Evolutionary conservation across 92 coral and sea anemone genomes (phyloP).

Genomic region (Epizoanthus ramosus): DNA sequence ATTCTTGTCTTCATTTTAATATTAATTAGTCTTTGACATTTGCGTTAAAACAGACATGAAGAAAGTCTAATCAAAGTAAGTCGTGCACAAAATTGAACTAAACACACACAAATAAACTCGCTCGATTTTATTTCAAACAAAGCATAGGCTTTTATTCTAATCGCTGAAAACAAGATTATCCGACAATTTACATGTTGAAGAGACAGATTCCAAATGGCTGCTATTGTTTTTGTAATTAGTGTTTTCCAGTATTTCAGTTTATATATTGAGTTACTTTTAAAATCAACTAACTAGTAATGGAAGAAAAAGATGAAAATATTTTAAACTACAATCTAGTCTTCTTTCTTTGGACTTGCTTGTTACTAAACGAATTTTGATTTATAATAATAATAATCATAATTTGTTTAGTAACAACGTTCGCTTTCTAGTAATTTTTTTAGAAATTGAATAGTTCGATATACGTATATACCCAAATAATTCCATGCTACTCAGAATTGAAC

Average conservation of each 20-base stretch:
- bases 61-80: background rate
- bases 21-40: background rate
- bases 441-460: no score
- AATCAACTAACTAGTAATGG: background rate
- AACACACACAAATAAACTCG: background rate
- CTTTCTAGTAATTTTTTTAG: background rate
- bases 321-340: background rate
- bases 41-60: background rate
- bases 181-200: conserved; percentile 11
- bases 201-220: background rate
- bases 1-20: no score
- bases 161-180: background rate
- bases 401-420: background rate
- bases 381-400: background rate
- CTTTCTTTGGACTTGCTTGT: background rate
- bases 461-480: background rate
- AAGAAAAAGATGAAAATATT: background rate
- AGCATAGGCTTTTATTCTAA: background rate
- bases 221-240: no score
- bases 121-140: background rate
- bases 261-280: background rate
- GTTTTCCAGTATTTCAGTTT: background rate
- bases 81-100: background rate
- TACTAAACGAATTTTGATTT: no score
- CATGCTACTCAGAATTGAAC: background rate